These are phyloP conservation scores for Nothobranchius kuhntae DNA, from an alignment of 2,113 vertebrate genomes.

Conservation along the genomic window DNA sequence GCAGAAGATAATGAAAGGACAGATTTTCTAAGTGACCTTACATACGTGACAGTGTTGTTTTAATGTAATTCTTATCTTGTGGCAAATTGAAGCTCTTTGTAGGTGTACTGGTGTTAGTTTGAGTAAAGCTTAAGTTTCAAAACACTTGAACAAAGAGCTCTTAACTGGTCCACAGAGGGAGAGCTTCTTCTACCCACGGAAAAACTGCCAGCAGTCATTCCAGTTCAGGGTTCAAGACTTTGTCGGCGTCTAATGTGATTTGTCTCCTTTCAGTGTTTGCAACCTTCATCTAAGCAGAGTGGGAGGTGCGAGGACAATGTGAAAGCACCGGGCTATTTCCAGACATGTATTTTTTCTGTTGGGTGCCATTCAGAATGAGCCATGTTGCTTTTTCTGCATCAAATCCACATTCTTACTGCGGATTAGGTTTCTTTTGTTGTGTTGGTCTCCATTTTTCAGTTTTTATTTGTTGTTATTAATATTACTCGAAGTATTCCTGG, in stretches of 20 bases:
- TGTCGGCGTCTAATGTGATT: conserved; percentile 54
- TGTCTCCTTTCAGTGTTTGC: conserved; percentile 50
- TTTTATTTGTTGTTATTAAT: background rate
- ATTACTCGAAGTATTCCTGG: background rate
- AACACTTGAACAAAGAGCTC: background rate
- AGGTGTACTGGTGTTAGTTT: too few relatives aligned
- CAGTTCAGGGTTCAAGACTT: conserved; percentile 47
- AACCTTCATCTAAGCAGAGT: conserved; percentile 36
- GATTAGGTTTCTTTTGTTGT: background rate
- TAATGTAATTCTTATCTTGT: too few relatives aligned
- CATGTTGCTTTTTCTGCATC: background rate
- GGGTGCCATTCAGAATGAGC: conserved; percentile 29
- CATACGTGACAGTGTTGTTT: too few relatives aligned
- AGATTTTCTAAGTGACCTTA: too few relatives aligned
- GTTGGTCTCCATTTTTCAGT: background rate
- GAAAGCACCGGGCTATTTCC: conserved; percentile 38
- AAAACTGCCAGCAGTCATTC: conserved; percentile 55
- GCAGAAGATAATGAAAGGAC: too few relatives aligned
- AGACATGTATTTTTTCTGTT: conserved; percentile 27
- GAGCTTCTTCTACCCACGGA: conserved; percentile 47
- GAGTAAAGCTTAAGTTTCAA: too few relatives aligned
- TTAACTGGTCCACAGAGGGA: conserved; percentile 47
- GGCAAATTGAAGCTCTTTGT: too few relatives aligned
- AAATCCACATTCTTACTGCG: conserved; percentile 6
- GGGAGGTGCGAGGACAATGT: conserved; percentile 57